Base-by-base conservation (phyloP, 1,140 invertebrate genomes). In the Ips typographus region DNA sequence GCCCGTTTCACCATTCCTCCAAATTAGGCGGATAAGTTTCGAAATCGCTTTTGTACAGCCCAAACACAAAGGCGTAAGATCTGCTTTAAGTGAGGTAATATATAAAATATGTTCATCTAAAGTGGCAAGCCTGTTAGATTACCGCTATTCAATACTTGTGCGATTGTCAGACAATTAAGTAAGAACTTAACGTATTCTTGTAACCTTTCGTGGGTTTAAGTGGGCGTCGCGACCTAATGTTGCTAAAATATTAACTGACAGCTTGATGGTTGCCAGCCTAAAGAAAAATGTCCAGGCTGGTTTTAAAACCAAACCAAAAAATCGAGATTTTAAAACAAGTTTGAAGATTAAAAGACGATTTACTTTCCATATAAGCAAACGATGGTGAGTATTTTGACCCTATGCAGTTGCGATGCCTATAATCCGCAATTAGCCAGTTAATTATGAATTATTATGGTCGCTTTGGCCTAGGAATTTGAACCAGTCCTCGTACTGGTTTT, bases 381-480 rank as follows among this genome's bases (percentile, higher is more conserved):
- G 6, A 49, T 49, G 44, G 7, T 7, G 53, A 56, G 57, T 42
- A n/a, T 59, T 59, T 42, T 42, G 57, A 59, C 57, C 57, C 57
- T n/a, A 42, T 4, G 8, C 57, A 39, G 40, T 59, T 59, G 57
- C 57, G 57, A 59, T 41, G 57, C 37, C 38, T 22, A 37, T 37
- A 37, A 56, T 59, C 52, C 37, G 52, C 57, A 59, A 59, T 59
- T 59, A 55, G n/a, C 37, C n/a, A 55, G 8, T 55, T 36, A 55
- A 36, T 56, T 56, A 38, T 56, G 6, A 56, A 56, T 56, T 40
- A 42, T 40, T 49, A 40, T 47, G 42, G n/a, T 5, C 42, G 22
- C 2, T 36, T 62, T 47, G 60, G 60, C 60, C 60, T 62, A 62
- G 60, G 60, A 62, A 49, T 62, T 62, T 62, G 60, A 47, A 7